phyloP scores from a whole-genome alignment of 2,113 vertebrate species.

The Myotis yumanensis region DNA sequence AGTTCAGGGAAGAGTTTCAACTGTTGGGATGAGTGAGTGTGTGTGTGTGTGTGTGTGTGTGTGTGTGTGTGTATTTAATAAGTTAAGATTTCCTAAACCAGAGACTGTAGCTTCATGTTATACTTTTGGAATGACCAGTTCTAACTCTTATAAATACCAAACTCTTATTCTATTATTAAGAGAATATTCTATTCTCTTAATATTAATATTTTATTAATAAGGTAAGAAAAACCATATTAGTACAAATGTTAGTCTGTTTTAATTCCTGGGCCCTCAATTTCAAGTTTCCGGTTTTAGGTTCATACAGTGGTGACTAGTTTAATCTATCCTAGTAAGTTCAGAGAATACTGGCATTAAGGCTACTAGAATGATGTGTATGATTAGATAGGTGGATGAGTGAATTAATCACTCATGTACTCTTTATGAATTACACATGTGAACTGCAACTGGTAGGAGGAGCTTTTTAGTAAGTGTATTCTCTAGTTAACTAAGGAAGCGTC shows the following conservation, averaged over 20 bases:
- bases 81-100: not conserved
- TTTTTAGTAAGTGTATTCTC: not conserved
- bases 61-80: not conserved
- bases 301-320: not conserved
- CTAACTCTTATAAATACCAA: constrained; percentile 19
- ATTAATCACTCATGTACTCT: not conserved
- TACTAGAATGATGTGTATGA: constrained; percentile 9
- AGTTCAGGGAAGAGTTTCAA: not conserved
- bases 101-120: not conserved
- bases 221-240: not conserved
- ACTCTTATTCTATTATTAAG: not conserved
- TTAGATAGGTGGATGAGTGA: not conserved
- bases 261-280: not conserved
- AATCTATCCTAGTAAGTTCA: not conserved
- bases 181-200: not conserved
- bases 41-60: not conserved
- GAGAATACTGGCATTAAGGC: not conserved
- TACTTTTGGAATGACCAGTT: not conserved
- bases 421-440: not conserved
- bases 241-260: not conserved
- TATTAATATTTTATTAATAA: not conserved
- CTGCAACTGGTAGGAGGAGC: not conserved
- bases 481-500: not conserved
- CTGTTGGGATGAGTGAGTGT: not conserved
- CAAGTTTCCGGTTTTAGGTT: not conserved